Evolutionary conservation across 2,888 invertebrate genomes (phyloP).

Genomic region (Zaprionus obscuricornis): DNA sequence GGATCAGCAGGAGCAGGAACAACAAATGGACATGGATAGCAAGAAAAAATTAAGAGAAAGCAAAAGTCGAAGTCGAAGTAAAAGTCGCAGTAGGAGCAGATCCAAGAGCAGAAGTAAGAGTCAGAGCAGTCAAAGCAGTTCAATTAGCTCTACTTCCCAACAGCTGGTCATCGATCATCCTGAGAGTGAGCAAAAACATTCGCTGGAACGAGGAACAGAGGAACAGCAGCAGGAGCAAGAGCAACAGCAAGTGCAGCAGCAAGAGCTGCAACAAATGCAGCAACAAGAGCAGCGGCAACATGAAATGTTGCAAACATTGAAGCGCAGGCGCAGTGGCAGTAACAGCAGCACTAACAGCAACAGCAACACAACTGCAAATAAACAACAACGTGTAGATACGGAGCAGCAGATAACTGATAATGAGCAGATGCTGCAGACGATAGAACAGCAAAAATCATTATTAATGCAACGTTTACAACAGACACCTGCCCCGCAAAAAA

Average conservation of each 20-base stretch:
- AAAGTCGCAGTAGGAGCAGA: slow-evolving; percentile 18
- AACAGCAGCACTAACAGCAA: slow-evolving; percentile 8
- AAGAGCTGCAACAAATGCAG: slow-evolving; percentile 65
- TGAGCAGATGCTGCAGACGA: no score
- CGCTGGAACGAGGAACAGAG: no score
- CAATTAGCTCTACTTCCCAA: slow-evolving; percentile 79
- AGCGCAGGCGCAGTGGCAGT: slow-evolving; percentile 38
- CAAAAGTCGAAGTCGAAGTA: slow-evolving; percentile 5
- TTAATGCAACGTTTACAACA: slow-evolving; percentile 64
- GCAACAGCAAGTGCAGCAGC: slow-evolving; percentile 40
- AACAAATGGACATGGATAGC: slow-evolving; percentile 1
- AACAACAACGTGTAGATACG: slow-evolving; percentile 11
- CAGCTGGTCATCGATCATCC: slow-evolving; percentile 82
- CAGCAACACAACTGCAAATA: slow-evolving; percentile 7
- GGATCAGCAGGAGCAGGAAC: not conserved
- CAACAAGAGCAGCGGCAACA: slow-evolving; percentile 34
- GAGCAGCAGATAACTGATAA: no score
- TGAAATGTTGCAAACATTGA: not conserved
- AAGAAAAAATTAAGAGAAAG: not conserved
- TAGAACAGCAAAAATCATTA: slow-evolving; percentile 28
- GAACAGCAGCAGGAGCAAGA: slow-evolving; percentile 21
- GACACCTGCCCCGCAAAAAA: slow-evolving; percentile 19
- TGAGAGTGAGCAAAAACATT: slow-evolving; percentile 67
- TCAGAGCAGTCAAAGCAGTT: slow-evolving; percentile 52
- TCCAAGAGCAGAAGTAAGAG: not conserved